Conservation (phyloP, 2,888 invertebrate species). For the Pollenia labialis region DNA sequence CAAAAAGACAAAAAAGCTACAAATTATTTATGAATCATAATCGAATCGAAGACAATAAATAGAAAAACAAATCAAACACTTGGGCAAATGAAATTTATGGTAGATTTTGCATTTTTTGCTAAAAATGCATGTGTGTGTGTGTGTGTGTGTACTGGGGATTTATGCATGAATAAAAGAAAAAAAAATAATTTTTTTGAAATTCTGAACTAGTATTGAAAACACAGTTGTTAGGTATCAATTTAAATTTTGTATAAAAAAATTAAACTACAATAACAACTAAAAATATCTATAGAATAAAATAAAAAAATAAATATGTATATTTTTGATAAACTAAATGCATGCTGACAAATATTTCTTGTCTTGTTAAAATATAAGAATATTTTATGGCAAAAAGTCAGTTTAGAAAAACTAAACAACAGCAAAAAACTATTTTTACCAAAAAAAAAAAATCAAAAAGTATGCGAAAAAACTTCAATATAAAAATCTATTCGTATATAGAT, state of each 20-base stretch:
- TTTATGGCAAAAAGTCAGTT: constrained; percentile 62
- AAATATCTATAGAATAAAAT: constrained; percentile 12
- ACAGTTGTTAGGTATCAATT: constrained; percentile 73
- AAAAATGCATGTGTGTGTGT: constrained; percentile 21
- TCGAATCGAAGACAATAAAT: constrained; percentile 66
- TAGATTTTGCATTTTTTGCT: constrained; percentile 4
- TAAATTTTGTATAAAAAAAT: constrained; percentile 60
- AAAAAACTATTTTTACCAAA: too few relatives aligned
- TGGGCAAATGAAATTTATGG: constrained; percentile 61
- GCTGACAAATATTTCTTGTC: constrained; percentile 69
- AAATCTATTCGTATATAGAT: constrained; percentile 41
- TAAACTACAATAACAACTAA: constrained; percentile 39
- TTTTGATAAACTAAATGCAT: constrained; percentile 64
- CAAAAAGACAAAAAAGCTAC: constrained; percentile 31
- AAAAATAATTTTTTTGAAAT: constrained; percentile 14
- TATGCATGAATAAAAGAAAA: constrained; percentile 36
- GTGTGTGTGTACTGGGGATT: constrained; percentile 23
- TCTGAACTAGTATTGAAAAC: constrained; percentile 57
- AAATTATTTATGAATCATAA: constrained; percentile 65
- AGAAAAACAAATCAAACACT: constrained; percentile 69
- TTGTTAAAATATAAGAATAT: constrained; percentile 58
- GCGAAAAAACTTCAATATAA: constrained; percentile 28
- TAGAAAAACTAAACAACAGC: constrained; percentile 24
- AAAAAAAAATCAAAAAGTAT: constrained; percentile 40
- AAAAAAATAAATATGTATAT: background rate